A percentile compares a stretch with the other conserved stretches of the same genome.
Conservation (phyloP, 2,888 invertebrate genomes). For the Slavum lentiscoides region DNA sequence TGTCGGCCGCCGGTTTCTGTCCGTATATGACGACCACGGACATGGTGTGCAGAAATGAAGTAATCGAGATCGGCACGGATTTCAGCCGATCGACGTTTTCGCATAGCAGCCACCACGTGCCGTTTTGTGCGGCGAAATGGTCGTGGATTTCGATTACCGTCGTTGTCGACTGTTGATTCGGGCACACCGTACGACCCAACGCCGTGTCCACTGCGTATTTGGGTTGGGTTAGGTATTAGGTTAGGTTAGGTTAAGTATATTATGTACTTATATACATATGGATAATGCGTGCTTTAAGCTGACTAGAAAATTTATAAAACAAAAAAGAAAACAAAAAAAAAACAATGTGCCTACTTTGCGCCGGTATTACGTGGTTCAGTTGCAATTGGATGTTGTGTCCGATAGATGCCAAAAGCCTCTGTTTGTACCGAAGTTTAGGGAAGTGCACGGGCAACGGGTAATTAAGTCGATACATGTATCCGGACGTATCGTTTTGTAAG, state of each 20-base stretch:
- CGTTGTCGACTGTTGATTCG: conserved; percentile 57
- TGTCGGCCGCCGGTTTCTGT: conserved; percentile 57
- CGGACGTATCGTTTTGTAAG: conserved; percentile 59
- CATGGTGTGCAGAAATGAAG: conserved; percentile 69
- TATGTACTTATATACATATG: too few relatives aligned
- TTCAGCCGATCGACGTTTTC: conserved; percentile 58
- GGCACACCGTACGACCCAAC: conserved; percentile 52
- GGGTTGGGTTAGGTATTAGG: too few relatives aligned
- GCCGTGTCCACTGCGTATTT: conserved; percentile 44
- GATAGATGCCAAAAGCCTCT: conserved; percentile 66
- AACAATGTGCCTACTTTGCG: conserved; percentile 54
- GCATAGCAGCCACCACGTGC: conserved; percentile 72
- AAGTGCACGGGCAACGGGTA: conserved; percentile 61
- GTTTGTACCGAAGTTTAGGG: conserved; percentile 60
- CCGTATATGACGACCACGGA: conserved; percentile 65
- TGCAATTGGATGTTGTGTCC: conserved; percentile 64
- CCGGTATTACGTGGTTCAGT: conserved; percentile 56
- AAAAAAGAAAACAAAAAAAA: too few relatives aligned
- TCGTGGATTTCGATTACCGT: conserved; percentile 67
- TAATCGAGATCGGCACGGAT: conserved; percentile 62
- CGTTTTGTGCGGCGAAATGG: conserved; percentile 72
- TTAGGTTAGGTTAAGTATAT: too few relatives aligned
- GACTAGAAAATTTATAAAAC: too few relatives aligned
- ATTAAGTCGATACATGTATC: conserved; percentile 65
- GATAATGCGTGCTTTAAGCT: too few relatives aligned